A percentile compares a stretch with the other conserved stretches of the same genome.
phyloP scores from a whole-genome alignment of 2,888 invertebrate species.

The Diplolepis rosae region DNA sequence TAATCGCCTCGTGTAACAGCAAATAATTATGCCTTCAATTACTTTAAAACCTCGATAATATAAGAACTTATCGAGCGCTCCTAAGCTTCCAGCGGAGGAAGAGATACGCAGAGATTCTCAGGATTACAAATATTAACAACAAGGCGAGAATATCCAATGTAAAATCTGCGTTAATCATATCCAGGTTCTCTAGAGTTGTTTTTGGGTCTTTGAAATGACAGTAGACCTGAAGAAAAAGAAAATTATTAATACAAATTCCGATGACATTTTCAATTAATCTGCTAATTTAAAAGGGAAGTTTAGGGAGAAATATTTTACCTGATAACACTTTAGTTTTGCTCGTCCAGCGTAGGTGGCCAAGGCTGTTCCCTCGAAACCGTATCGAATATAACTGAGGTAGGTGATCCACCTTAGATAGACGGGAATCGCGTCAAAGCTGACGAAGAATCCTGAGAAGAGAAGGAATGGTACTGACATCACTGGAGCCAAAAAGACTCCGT shows the following conservation, averaged over 20 bases:
- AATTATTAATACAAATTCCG: neutral
- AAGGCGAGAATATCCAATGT: conserved; percentile 87
- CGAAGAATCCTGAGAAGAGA: conserved; percentile 97
- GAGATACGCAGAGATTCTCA: conserved; percentile 87
- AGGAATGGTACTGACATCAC: conserved; percentile 97
- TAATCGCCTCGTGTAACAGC: neutral
- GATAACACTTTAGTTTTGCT: conserved; percentile 86
- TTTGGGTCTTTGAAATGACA: conserved; percentile 90
- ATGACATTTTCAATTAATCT: too few relatives aligned
- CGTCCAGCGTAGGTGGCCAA: conserved; percentile 92
- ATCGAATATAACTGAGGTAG: conserved; percentile 94
- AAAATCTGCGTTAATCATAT: conserved; percentile 88
- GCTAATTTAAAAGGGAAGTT: too few relatives aligned
- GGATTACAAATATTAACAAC: conserved; percentile 84
- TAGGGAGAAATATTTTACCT: conserved; percentile 73
- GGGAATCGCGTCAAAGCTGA: conserved; percentile 96
- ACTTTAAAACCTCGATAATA: neutral
- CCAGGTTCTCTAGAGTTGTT: conserved; percentile 89
- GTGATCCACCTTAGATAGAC: conserved; percentile 96
- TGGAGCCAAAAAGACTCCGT: conserved; percentile 96
- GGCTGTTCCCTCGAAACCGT: conserved; percentile 96
- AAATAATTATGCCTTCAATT: neutral
- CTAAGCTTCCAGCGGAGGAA: conserved; percentile 92
- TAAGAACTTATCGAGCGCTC: conserved; percentile 80
- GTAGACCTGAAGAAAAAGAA: conserved; percentile 77